These are phyloP conservation scores for Calidris pygmaea DNA, from an alignment of 2,113 vertebrate species.

Conservation along the genomic window DNA sequence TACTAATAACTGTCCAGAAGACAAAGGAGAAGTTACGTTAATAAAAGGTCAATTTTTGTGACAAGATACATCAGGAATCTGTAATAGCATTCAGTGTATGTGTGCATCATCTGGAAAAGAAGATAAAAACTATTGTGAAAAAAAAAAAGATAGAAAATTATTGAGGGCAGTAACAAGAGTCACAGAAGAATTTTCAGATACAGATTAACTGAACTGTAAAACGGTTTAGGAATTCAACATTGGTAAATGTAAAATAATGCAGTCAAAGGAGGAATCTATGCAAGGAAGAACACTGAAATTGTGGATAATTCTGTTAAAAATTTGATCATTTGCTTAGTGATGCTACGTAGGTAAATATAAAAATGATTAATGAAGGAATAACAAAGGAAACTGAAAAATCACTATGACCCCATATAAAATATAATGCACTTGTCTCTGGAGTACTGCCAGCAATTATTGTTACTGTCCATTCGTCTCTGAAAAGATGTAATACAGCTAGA, in stretches of 20 bases:
- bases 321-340: neutral
- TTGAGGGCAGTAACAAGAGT: neutral
- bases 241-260: neutral
- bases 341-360: neutral
- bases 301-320: neutral
- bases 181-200: neutral
- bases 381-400: neutral
- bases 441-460: neutral
- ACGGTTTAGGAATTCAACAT: neutral
- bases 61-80: neutral
- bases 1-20: neutral
- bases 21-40: neutral
- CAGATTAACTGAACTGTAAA: neutral
- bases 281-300: neutral
- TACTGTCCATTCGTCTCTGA: neutral
- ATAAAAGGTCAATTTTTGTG: neutral
- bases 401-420: neutral
- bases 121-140: neutral
- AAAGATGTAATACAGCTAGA: neutral
- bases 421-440: neutral
- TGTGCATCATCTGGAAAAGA: fast-evolving
- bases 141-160: neutral
- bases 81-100: neutral
- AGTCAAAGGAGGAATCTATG: neutral
- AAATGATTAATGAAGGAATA: neutral